Evolutionary conservation across 92 coral and sea anemone species (phyloP), one percentile per base, ranked within the genome.

Genomic region (Epizoanthus fatuus): DNA sequence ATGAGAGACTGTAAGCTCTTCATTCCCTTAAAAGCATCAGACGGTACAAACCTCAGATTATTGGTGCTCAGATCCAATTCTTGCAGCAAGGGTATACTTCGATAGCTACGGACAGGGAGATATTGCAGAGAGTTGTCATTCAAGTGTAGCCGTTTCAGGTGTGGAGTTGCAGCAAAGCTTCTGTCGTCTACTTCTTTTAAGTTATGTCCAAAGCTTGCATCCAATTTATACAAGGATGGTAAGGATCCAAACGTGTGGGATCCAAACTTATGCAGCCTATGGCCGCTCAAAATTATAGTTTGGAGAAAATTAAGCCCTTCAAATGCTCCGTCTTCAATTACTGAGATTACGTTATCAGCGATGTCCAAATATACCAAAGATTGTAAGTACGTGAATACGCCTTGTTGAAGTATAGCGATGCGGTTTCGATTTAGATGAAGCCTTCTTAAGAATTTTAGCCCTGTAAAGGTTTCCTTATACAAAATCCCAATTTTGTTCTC

Each of bases 311-410:
- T 69, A 38, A 94, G 57, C 72, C 89, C 84, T 20, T 87, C 86
- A 59, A 94, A 94, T 7, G 94, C 92, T 16, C 95, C 98, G 56
- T 90, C 81, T 32, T 74, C 91, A 17, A 93, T 60, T 6, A 38
- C 68, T 15, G 52, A 44, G 16, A 94, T 90, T 4, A 25, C 8
- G 71, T 94, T 94, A 13, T 38, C 87, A 16, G 85, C 86, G 42
- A 94, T 74, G 45, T 91, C 88, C 8, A 94, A 60, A 4, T 49
- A 32, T 9, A 53, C 60, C 19, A 94, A 59, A 3, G 81, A 66
- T 22, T 74, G 85, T 40, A 79, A 64, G 32, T 63, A 39, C 16
- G 1, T 12, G 63, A 94, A 94, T 35, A 84, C 75, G 17, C 86
- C 94, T 35, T 53, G 89, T 4, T 74, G 7, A 54, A 94, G 81